Evolutionary conservation across 2,113 vertebrate genomes (phyloP), one percentile per base, ranked within the genome.

Genomic region (Furnarius figulus): DNA sequence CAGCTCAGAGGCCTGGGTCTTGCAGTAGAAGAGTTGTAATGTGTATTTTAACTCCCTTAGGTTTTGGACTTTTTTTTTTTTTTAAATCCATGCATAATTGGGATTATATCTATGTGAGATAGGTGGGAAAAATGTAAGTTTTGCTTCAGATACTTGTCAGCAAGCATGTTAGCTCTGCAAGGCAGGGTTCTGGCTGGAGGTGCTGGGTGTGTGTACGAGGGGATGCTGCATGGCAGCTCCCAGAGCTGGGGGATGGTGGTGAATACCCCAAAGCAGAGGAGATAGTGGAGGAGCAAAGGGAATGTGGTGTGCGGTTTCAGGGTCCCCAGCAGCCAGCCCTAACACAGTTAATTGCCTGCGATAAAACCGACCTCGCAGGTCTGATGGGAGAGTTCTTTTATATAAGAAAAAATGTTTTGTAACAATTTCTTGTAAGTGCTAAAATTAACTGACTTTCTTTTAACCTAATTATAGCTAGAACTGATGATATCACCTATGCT

Each of bases 391-490:
- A 31, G 39, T 89, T 58, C 90, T 94, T 96, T 95, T 97, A 88
- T 95, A 91, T 10, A 66, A 79, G 92, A 23, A 72, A 91, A 90
- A 85, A 59, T 94, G 90, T 97, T 97, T 93, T 95, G 86, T 94
- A 93, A 66, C 93, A 85, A 3, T 94, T 96, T 96, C 93, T 96
- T 96, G 87, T 95, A 92, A 96, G 91, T 59, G 92, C 94, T 97
- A 91, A 96, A 97, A 96, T 92, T 97, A 95, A 90, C 90, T 95
- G 94, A 87, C 80, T 93, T 94, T 87, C 94, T 92, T 87, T 91
- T 90, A 87, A 82, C 90, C 80, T 95, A 92, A 94, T 97, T 96
- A 89, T 61, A 85, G 94, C 84, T 92, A 8, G 89, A 46, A 49
- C 74, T 82, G 95, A 89, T 96, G 91, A 49, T 95, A 95, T 87